Percentiles rank a stretch among this genome's conserved stretches.
Evolutionary conservation across 2,113 vertebrate species (phyloP).

Genomic region (Gila orcuttii): DNA sequence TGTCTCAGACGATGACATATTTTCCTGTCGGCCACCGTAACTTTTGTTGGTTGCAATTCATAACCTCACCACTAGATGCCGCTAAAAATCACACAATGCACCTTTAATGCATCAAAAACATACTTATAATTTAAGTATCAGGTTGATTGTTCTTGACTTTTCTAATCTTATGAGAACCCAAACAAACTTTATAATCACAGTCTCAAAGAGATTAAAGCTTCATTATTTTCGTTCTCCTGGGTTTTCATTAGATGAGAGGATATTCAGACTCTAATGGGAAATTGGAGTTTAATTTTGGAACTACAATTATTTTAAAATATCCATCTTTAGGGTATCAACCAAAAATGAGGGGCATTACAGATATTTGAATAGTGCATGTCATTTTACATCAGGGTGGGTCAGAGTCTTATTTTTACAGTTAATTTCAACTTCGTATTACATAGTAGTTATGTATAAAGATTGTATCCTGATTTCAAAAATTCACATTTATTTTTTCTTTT

Average conservation of each 20-base stretch:
- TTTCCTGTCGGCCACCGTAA: too few species aligned
- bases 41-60: too few species aligned
- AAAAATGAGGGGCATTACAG: neutral
- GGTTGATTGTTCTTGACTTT: neutral
- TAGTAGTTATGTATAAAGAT: neutral
- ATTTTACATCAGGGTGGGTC: neutral
- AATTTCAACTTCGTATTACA: neutral
- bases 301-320: slow-evolving; percentile 5
- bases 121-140: too few species aligned
- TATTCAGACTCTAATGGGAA: neutral
- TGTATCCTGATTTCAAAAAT: neutral
- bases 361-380: neutral
- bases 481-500: neutral
- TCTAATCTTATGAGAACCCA: neutral
- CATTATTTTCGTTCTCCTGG: neutral
- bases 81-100: too few species aligned
- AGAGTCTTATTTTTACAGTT: neutral
- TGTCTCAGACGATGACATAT: too few species aligned
- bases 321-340: neutral
- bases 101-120: too few species aligned
- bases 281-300: neutral
- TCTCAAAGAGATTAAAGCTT: slow-evolving; percentile 3
- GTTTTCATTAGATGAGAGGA: neutral
- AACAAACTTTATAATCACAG: neutral
- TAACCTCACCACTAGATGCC: too few species aligned